These are phyloP conservation scores for Apis dorsata DNA, from an alignment of 1,140 invertebrate genomes.

Conservation along the genomic window DNA sequence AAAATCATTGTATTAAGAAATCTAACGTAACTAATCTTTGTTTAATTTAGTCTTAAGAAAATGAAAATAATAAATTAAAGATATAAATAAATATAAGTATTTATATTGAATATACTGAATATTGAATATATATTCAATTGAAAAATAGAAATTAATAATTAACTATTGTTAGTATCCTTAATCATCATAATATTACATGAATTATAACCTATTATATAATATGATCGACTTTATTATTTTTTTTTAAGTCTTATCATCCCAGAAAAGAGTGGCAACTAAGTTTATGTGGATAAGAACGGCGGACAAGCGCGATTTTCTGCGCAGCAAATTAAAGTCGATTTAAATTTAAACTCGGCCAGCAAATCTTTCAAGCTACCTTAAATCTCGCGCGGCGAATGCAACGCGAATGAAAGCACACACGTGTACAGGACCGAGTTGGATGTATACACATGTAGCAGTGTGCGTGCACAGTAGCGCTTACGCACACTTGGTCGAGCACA, in stretches of 20 bases:
- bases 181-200: no score
- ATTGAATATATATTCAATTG: no score
- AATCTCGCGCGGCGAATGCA: conserved; percentile 54
- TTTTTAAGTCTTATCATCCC: background rate
- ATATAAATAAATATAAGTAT: no score
- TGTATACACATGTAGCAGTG: background rate
- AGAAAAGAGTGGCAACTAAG: background rate
- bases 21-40: no score
- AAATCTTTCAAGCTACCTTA: conserved; percentile 46
- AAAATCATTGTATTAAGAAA: no score
- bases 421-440: conserved; percentile 8
- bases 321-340: conserved; percentile 31
- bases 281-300: background rate
- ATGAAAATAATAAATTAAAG: no score
- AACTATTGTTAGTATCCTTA: no score
- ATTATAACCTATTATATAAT: no score
- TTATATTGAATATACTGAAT: no score
- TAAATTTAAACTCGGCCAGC: conserved; percentile 43
- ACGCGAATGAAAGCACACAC: conserved; percentile 46
- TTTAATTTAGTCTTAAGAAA: no score
- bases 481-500: background rate
- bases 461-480: background rate
- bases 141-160: no score
- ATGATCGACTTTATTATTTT: no score
- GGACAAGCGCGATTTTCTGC: background rate